Evolutionary conservation across 2,888 invertebrate species (phyloP).

Genomic region (Lathronympha strigana): DNA sequence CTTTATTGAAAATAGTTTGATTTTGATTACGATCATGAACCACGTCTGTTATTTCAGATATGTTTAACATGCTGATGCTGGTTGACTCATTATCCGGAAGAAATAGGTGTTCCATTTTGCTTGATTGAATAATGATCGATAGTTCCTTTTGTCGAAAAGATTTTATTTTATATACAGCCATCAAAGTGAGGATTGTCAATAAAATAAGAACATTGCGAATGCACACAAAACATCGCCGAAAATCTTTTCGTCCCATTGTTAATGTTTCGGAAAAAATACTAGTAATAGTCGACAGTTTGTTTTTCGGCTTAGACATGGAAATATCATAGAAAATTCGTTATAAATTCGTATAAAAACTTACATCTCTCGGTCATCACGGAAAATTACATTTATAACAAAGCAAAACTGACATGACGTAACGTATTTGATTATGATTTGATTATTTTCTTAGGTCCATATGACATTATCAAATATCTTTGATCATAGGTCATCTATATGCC

Average conservation of each 20-base stretch:
- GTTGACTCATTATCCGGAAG: slow-evolving; percentile 1
- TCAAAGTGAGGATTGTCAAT: slow-evolving; percentile 14
- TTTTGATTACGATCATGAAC: slow-evolving; percentile 45
- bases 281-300: neutral
- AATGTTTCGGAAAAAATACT: neutral
- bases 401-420: neutral
- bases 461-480: too few species aligned
- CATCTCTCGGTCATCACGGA: neutral
- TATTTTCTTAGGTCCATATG: too few species aligned
- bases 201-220: slow-evolving; percentile 16
- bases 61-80: neutral
- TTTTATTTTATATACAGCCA: slow-evolving; percentile 9
- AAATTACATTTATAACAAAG: neutral
- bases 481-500: too few species aligned
- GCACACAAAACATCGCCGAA: slow-evolving; percentile 1
- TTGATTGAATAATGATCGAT: slow-evolving; percentile 20
- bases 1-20: slow-evolving; percentile 54
- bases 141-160: slow-evolving; percentile 10
- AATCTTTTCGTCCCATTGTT: slow-evolving; percentile 10
- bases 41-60: slow-evolving; percentile 18
- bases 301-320: neutral
- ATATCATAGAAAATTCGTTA: neutral
- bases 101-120: slow-evolving; percentile 30
- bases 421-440: too few species aligned
- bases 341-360: neutral